Evolutionary conservation across 2,113 vertebrate species (phyloP).

Genomic region (Perognathus longimembris): DNA sequence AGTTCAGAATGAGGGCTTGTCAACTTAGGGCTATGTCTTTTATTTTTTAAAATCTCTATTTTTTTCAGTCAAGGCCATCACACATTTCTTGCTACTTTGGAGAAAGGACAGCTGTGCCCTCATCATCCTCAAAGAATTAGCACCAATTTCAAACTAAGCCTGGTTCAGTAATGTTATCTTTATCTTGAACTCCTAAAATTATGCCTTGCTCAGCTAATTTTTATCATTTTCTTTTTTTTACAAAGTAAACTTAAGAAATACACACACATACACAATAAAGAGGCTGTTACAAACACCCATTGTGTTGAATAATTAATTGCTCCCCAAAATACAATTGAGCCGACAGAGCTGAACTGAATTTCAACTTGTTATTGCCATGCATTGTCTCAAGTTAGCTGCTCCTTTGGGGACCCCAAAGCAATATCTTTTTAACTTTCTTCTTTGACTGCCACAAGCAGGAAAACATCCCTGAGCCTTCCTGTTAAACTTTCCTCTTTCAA

Average conservation of each 20-base stretch:
- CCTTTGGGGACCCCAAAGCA: not conserved
- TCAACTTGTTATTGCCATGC: not conserved
- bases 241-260: constrained; percentile 16
- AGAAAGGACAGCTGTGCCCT: not conserved
- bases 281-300: constrained; percentile 24
- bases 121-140: not conserved
- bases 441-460: not conserved
- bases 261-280: not conserved
- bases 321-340: constrained; percentile 55
- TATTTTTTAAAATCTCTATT: not conserved
- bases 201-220: constrained; percentile 40
- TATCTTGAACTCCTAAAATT: constrained; percentile 25
- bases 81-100: not conserved
- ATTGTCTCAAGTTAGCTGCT: not conserved
- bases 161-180: not conserved
- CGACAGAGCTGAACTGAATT: constrained; percentile 45
- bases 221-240: constrained; percentile 13
- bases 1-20: constrained; percentile 10
- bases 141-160: not conserved
- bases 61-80: constrained; percentile 10
- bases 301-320: constrained; percentile 65
- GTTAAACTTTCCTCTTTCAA: constrained; percentile 32
- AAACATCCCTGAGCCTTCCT: not conserved
- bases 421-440: not conserved
- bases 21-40: not conserved